A percentile compares a stretch with the other conserved stretches of the same genome.
These are phyloP conservation scores for Nebria salina DNA, from an alignment of 2,888 invertebrate genomes.

Conservation along the genomic window DNA sequence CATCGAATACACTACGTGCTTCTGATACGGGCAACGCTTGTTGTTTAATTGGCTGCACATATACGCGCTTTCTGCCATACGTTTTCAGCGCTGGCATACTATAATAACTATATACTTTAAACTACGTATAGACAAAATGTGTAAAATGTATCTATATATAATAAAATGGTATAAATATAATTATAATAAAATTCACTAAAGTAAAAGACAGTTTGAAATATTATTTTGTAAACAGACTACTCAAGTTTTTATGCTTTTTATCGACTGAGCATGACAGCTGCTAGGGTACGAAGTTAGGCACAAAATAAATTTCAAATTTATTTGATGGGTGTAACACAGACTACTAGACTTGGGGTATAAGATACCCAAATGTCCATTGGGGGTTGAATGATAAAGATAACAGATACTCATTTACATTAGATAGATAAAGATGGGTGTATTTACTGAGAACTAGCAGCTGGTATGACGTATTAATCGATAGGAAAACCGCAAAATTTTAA, in stretches of 20 bases:
- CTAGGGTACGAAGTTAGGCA: too few species aligned
- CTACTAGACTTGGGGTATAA: not conserved
- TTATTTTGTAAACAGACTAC: not conserved
- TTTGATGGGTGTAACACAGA: not conserved
- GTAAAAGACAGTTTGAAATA: not conserved
- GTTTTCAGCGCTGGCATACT: constrained; percentile 19
- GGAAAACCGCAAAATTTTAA: not conserved
- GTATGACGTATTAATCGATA: not conserved
- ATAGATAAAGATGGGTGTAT: too few species aligned
- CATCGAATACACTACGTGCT: constrained; percentile 48
- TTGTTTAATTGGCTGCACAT: constrained; percentile 13
- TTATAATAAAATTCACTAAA: constrained; percentile 8
- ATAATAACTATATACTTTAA: not conserved
- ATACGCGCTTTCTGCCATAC: constrained; percentile 26
- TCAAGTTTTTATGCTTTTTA: not conserved
- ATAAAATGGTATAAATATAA: constrained; percentile 14
- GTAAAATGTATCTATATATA: not conserved
- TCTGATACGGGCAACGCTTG: constrained; percentile 29
- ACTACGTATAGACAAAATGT: not conserved
- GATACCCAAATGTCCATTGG: too few species aligned
- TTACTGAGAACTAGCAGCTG: too few species aligned
- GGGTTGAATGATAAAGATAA: too few species aligned
- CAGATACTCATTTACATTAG: too few species aligned
- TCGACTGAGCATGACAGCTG: too few species aligned
- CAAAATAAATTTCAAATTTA: not conserved